These are phyloP conservation scores for Sinocyclocheilus grahami DNA, from an alignment of 2,113 vertebrate species.

Conservation along the genomic window DNA sequence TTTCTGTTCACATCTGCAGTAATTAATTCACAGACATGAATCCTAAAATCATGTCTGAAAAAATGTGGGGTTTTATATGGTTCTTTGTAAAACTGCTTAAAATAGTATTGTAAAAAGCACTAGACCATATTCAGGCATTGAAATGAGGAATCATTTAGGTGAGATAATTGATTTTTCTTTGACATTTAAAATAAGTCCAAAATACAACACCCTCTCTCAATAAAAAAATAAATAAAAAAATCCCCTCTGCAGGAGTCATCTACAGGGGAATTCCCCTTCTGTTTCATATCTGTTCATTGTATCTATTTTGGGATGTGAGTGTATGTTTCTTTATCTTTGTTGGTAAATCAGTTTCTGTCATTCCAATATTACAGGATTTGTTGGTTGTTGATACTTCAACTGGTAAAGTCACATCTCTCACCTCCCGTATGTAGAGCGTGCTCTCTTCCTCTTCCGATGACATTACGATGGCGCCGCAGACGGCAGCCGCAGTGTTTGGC, in stretches of 20 bases:
- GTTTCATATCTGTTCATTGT: not conserved
- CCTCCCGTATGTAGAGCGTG: slow-evolving; percentile 70
- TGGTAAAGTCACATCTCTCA: slow-evolving; percentile 73
- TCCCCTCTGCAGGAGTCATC: not conserved
- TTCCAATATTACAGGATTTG: slow-evolving; percentile 68
- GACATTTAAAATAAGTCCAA: not conserved
- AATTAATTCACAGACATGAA: no score
- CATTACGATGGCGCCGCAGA: no score
- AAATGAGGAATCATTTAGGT: not conserved
- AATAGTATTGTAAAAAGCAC: not conserved
- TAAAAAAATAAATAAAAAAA: not conserved
- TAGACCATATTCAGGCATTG: not conserved
- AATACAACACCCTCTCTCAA: not conserved
- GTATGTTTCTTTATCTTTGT: not conserved
- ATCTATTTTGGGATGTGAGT: not conserved
- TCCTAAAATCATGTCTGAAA: no score
- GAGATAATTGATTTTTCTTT: not conserved
- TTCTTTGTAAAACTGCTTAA: not conserved
- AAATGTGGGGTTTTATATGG: no score
- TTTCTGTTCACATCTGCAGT: no score
- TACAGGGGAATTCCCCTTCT: not conserved
- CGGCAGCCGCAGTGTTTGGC: no score
- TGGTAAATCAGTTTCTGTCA: not conserved
- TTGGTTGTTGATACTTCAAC: slow-evolving; percentile 75
- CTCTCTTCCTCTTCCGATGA: not conserved